A percentile compares a stretch with the other conserved stretches of the same genome.
phyloP scores from a whole-genome alignment of 2,797 vertebrate genomes.

The Cephalopachus bancanus region DNA sequence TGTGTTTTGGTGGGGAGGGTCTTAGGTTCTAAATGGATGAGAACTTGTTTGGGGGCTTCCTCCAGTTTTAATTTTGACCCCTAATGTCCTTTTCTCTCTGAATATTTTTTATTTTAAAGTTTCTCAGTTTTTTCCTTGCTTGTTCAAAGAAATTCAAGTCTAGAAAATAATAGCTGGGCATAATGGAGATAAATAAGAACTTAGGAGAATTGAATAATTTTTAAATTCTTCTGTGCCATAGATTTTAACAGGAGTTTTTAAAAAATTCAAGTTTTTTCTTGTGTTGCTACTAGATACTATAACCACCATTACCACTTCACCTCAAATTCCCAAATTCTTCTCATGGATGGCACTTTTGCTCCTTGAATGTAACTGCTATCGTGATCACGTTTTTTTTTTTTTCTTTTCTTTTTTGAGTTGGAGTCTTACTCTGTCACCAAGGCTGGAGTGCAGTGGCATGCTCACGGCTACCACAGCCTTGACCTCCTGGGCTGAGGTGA shows the following conservation, averaged over 20 bases:
- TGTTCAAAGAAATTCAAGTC: conserved; percentile 32
- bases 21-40: conserved; percentile 3
- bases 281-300: background rate
- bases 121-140: conserved; percentile 26
- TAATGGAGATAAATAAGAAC: background rate
- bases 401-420: too few relatives aligned
- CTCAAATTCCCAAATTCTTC: background rate
- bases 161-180: conserved; percentile 8
- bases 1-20: background rate
- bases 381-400: too few relatives aligned
- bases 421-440: too few relatives aligned
- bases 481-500: too few relatives aligned
- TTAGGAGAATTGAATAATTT: background rate
- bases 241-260: background rate
- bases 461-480: too few relatives aligned
- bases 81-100: conserved; percentile 21
- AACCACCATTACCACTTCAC: too few relatives aligned
- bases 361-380: background rate
- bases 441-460: too few relatives aligned
- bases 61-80: conserved; percentile 63
- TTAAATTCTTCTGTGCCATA: background rate
- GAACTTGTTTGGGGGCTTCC: background rate
- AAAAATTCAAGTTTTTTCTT: background rate
- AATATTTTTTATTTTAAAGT: conserved; percentile 25
- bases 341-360: background rate